Percentiles rank a stretch among this genome's conserved stretches.
Evolutionary conservation across 2,888 invertebrate species (phyloP).

Genomic region (Drosophila hamatofila): DNA sequence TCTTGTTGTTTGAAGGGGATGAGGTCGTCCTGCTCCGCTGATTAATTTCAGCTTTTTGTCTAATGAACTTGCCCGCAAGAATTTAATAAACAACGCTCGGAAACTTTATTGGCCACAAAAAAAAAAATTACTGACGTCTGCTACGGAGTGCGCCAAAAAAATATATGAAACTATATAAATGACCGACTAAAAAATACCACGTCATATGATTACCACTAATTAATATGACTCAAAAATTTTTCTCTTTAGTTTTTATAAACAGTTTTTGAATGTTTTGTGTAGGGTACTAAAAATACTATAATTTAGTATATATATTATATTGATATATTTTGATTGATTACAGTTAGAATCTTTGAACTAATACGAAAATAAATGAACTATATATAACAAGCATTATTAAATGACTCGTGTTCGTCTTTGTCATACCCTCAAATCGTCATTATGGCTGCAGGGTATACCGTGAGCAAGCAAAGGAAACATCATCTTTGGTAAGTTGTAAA

Average conservation of each 20-base stretch:
- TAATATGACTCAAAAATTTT: neutral
- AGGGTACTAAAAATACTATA: neutral
- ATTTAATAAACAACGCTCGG: slow-evolving; percentile 69
- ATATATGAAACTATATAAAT: slow-evolving; percentile 8
- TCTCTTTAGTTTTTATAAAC: neutral
- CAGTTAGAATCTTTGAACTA: too few relatives aligned
- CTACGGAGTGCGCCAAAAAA: slow-evolving; percentile 44
- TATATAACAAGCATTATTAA: too few relatives aligned
- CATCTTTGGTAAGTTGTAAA: slow-evolving; percentile 77
- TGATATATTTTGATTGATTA: neutral
- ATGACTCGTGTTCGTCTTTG: neutral
- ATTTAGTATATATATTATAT: neutral
- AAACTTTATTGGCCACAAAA: slow-evolving; percentile 65
- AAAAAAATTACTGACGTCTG: slow-evolving; percentile 52
- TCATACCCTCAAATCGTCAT: neutral
- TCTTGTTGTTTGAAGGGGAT: neutral
- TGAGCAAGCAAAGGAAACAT: slow-evolving; percentile 56
- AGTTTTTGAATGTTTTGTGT: too few relatives aligned
- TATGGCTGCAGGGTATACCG: slow-evolving; percentile 24
- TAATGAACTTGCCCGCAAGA: slow-evolving; percentile 73
- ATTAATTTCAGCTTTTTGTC: slow-evolving; percentile 78
- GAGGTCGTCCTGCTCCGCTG: slow-evolving; percentile 30
- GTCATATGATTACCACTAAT: neutral
- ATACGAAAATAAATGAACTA: neutral
- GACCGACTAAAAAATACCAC: neutral